These are phyloP conservation scores for Aptenodytes forsteri DNA, from an alignment of 2,113 vertebrate species.

Conservation along the genomic window DNA sequence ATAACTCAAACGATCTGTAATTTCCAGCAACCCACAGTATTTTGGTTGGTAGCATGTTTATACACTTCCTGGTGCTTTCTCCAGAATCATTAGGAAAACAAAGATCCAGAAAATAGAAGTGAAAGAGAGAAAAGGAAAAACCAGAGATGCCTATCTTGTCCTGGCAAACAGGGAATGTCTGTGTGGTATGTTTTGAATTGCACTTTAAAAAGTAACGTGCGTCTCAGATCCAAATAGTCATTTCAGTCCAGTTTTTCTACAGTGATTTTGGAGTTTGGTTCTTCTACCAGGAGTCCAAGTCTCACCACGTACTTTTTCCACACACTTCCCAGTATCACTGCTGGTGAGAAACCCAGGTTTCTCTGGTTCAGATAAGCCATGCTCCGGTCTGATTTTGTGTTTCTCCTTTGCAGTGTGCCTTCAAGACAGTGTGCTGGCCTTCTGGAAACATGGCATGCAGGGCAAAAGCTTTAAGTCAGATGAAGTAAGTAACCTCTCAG, in stretches of 20 bases:
- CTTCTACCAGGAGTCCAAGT: background rate
- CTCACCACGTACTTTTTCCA: background rate
- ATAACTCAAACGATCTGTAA: background rate
- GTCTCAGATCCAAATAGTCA: background rate
- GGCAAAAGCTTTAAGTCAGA: slow-evolving; percentile 98
- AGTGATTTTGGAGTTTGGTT: background rate
- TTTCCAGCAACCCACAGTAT: background rate
- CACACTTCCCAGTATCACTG: background rate
- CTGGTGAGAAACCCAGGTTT: background rate
- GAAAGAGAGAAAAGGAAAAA: background rate
- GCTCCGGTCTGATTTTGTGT: background rate
- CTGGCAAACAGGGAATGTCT: background rate
- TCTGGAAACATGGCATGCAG: slow-evolving; percentile 99
- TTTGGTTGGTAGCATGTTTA: background rate
- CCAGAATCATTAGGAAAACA: background rate
- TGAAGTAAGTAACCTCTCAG: slow-evolving; percentile 79
- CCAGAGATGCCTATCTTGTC: background rate
- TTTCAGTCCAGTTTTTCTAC: background rate
- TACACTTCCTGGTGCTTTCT: background rate
- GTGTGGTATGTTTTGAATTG: background rate
- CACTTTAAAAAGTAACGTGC: background rate
- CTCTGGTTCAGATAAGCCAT: background rate
- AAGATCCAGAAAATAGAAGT: background rate
- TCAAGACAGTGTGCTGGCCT: slow-evolving; percentile 97
- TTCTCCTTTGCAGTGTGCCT: slow-evolving; percentile 86